phyloP scores from a whole-genome alignment of 2,888 invertebrate genomes.

The Leucophora obtusa region DNA sequence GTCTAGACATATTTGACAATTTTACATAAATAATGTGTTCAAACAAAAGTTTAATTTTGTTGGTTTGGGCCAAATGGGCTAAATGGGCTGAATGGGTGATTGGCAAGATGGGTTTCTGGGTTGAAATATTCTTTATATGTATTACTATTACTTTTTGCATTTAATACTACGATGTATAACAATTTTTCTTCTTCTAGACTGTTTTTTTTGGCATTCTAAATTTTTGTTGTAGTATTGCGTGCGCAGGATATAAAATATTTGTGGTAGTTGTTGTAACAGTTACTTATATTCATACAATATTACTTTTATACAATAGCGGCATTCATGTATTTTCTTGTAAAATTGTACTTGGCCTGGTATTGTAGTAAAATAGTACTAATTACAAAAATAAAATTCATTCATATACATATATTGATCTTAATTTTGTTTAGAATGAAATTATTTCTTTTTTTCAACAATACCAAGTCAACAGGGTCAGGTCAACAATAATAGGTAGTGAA shows the following conservation, averaged over 20 bases:
- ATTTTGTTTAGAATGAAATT: too few species aligned
- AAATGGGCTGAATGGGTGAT: not conserved
- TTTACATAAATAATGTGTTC: slow-evolving; percentile 61
- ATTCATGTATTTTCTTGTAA: too few species aligned
- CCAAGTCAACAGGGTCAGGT: too few species aligned
- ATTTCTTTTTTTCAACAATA: too few species aligned
- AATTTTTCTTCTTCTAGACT: not conserved
- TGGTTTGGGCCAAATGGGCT: not conserved
- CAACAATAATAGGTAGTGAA: too few species aligned
- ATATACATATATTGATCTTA: too few species aligned
- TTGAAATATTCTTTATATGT: too few species aligned
- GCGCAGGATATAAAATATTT: slow-evolving; percentile 56
- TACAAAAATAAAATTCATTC: too few species aligned
- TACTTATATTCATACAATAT: not conserved
- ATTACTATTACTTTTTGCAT: not conserved
- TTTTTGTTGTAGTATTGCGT: slow-evolving; percentile 52
- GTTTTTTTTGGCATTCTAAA: slow-evolving; percentile 26
- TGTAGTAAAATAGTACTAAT: too few species aligned
- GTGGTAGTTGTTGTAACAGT: not conserved
- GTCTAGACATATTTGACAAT: slow-evolving; percentile 65
- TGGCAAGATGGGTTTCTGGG: too few species aligned
- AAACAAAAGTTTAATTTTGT: slow-evolving; percentile 54
- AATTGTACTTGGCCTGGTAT: too few species aligned
- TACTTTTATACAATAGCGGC: not conserved
- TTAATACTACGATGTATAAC: not conserved